phyloP scores from a whole-genome alignment of 2,888 invertebrate genomes.

The Tachina lurida region DNA sequence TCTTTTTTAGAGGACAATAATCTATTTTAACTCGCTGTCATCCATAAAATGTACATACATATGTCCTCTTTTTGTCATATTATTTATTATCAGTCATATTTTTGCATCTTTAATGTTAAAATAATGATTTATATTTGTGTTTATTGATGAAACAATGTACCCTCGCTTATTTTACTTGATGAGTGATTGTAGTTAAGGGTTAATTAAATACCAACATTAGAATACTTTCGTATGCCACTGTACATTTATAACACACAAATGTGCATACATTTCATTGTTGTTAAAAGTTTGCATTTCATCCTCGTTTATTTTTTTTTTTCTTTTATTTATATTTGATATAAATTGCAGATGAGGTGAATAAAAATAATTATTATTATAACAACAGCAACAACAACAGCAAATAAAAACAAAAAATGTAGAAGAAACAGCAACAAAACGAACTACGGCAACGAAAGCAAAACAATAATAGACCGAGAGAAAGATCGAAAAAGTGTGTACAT shows the following conservation, averaged over 20 bases:
- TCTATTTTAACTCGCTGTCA: too few relatives aligned
- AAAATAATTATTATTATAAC: constrained; percentile 72
- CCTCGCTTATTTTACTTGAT: too few relatives aligned
- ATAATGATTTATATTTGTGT: too few relatives aligned
- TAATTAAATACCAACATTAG: not conserved
- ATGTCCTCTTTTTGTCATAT: too few relatives aligned
- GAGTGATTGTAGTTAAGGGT: too few relatives aligned
- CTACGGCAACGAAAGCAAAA: constrained; percentile 53
- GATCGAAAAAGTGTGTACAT: constrained; percentile 9
- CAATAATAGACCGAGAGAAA: constrained; percentile 42
- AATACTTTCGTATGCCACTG: constrained; percentile 8
- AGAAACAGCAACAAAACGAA: constrained; percentile 36
- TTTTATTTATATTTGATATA: constrained; percentile 73
- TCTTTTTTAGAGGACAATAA: too few relatives aligned
- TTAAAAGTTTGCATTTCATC: constrained; percentile 62
- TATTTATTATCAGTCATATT: too few relatives aligned
- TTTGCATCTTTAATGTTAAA: too few relatives aligned
- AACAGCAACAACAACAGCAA: constrained; percentile 56
- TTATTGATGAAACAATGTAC: too few relatives aligned
- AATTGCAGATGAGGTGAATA: constrained; percentile 75
- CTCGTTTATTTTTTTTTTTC: constrained; percentile 33
- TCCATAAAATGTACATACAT: too few relatives aligned
- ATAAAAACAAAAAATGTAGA: constrained; percentile 41
- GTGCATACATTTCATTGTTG: constrained; percentile 34
- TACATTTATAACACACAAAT: not conserved